Percentiles rank a stretch among this genome's conserved stretches.
phyloP scores from a whole-genome alignment of 2,113 vertebrate species.

The Callithrix jacchus region DNA sequence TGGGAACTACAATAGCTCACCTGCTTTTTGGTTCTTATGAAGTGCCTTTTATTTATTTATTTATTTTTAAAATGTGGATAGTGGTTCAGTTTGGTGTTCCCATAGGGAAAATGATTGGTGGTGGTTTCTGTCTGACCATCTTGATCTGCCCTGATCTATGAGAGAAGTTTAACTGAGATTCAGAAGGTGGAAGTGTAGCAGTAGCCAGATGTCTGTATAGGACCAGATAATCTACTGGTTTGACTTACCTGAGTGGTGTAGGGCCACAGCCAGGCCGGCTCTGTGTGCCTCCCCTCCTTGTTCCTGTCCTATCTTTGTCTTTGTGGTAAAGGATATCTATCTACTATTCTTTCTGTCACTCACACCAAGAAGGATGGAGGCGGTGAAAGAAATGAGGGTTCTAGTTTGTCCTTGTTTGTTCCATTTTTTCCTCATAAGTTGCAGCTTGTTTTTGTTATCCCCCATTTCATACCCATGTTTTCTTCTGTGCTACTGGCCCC shows the following conservation, averaged over 20 bases:
- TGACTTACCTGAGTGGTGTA: neutral
- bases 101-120: too few species aligned
- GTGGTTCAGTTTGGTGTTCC: too few species aligned
- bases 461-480: neutral
- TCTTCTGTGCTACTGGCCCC: neutral
- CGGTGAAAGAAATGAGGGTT: neutral
- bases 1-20: too few species aligned
- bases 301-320: neutral
- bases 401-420: neutral
- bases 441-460: neutral
- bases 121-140: too few species aligned
- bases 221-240: neutral
- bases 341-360: neutral
- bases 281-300: rapidly evolving
- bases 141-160: too few species aligned
- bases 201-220: neutral
- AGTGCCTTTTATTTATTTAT: too few species aligned
- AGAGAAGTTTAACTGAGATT: neutral
- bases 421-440: neutral
- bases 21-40: too few species aligned
- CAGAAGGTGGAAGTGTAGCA: neutral
- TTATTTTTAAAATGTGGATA: too few species aligned
- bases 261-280: neutral
- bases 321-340: neutral
- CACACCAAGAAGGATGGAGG: neutral